Percentiles rank a stretch among this genome's conserved stretches.
These are phyloP conservation scores for Antigone vipio DNA, from an alignment of 2,113 vertebrate genomes.

Conservation along the genomic window DNA sequence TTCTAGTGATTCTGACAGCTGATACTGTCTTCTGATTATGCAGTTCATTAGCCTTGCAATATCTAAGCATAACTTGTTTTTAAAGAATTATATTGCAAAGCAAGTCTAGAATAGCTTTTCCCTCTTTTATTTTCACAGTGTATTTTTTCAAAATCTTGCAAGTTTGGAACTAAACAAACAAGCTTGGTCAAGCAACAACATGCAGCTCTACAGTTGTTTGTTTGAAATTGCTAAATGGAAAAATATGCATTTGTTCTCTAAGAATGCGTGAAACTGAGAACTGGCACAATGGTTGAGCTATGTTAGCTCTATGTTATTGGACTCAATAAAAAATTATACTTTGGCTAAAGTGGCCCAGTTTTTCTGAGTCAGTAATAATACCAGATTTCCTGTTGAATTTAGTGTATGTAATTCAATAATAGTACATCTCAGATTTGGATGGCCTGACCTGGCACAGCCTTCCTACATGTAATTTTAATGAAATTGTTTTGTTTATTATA, in stretches of 20 bases:
- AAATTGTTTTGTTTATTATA: background rate
- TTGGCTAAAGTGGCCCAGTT: background rate
- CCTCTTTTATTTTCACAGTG: background rate
- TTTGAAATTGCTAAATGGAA: background rate
- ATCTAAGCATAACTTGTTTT: background rate
- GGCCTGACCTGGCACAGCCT: background rate
- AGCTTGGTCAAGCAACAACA: background rate
- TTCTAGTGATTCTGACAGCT: background rate
- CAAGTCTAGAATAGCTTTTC: background rate
- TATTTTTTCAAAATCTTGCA: background rate
- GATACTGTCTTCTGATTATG: background rate
- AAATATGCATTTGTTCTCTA: background rate
- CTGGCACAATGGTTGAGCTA: background rate
- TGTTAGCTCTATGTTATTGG: background rate
- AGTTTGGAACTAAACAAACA: background rate
- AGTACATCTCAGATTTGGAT: background rate
- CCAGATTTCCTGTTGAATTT: background rate
- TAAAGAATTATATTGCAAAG: background rate
- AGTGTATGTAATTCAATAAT: background rate
- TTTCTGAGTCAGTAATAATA: background rate
- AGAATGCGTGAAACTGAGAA: background rate
- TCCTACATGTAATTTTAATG: background rate
- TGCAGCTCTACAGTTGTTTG: background rate
- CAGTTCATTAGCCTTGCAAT: background rate
- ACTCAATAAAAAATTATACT: background rate